These are phyloP conservation scores for Cladopsammia gracilis DNA, from an alignment of 64 coral and sea anemone species.

Conservation along the genomic window DNA sequence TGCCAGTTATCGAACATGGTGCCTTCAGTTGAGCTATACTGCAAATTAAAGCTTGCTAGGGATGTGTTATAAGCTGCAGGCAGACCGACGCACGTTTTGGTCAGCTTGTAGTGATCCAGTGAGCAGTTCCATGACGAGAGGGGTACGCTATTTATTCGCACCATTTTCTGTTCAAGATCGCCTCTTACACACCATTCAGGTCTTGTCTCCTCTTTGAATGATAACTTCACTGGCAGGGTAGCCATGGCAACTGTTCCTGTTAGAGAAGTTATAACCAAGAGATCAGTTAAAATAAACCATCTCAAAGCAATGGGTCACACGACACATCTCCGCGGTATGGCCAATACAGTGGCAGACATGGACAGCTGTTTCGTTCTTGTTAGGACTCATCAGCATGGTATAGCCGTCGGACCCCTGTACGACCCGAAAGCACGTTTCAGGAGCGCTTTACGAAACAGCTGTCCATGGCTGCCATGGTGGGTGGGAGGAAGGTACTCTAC, in stretches of 20 bases:
- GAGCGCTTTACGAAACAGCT: no score
- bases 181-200: conserved; percentile 32
- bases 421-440: no score
- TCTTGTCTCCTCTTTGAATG: conserved; percentile 8
- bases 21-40: conserved; percentile 21
- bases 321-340: no score
- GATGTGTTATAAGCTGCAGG: background rate
- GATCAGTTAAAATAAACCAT: background rate
- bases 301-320: no score
- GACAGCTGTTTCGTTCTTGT: no score
- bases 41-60: background rate
- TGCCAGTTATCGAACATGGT: conserved; percentile 51
- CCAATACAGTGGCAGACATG: no score
- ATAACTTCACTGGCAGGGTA: background rate
- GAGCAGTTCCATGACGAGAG: conserved; percentile 22
- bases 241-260: conserved; percentile 26
- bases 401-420: no score
- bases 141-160: conserved; percentile 11
- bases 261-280: background rate
- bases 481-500: no score
- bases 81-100: background rate
- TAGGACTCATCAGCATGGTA: no score
- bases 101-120: background rate
- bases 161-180: conserved; percentile 35
- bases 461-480: no score